Evolutionary conservation across 2,113 vertebrate genomes (phyloP).

Genomic region (Argyrosomus japonicus): DNA sequence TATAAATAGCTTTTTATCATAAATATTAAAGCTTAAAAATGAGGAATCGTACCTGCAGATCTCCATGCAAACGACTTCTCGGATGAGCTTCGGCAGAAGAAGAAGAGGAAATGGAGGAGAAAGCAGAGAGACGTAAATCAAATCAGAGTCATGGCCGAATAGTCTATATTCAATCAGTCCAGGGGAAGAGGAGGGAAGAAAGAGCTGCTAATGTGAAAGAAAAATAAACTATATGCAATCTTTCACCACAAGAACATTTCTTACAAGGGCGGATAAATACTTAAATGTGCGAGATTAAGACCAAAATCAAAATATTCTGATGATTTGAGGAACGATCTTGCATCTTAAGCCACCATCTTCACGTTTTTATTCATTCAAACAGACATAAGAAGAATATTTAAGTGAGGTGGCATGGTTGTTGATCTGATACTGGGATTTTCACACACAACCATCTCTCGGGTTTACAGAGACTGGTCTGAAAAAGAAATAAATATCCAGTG

Average conservation of each 20-base stretch:
- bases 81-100: constrained; percentile 89
- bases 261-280: too few relatives aligned
- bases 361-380: too few relatives aligned
- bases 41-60: constrained; percentile 89
- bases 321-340: too few relatives aligned
- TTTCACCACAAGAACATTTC: neutral
- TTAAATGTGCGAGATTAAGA: too few relatives aligned
- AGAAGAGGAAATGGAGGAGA: constrained; percentile 47
- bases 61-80: constrained; percentile 99
- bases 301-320: too few relatives aligned
- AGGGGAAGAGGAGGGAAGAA: neutral
- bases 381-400: too few relatives aligned
- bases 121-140: constrained; percentile 49
- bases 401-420: too few relatives aligned
- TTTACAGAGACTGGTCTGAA: too few relatives aligned
- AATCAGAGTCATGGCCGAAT: constrained; percentile 29
- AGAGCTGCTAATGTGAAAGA: neutral
- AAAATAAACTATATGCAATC: neutral
- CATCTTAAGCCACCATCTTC: too few relatives aligned
- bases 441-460: too few relatives aligned
- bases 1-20: neutral
- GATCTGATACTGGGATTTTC: too few relatives aligned
- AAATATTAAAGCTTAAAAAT: neutral
- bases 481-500: too few relatives aligned
- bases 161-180: constrained; percentile 38